Evolutionary conservation across 2,797 vertebrate genomes (phyloP).

Genomic region (Prionace glauca): DNA sequence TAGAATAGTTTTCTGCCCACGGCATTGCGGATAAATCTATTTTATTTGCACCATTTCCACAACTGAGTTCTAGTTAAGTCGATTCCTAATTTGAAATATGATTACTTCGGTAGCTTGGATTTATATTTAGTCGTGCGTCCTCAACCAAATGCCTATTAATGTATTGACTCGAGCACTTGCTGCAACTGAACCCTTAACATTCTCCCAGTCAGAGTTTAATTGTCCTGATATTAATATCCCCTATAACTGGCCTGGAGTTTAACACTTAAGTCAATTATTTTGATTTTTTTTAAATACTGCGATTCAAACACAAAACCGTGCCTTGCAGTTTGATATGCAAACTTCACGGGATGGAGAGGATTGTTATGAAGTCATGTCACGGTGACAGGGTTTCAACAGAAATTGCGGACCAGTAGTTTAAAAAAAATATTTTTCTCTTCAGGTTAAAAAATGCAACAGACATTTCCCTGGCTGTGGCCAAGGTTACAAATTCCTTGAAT

Average conservation of each 20-base stretch:
- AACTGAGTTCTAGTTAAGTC: background rate
- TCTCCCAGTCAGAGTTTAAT: too few species aligned
- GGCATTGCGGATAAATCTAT: background rate
- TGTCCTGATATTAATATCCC: too few species aligned
- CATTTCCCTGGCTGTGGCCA: background rate
- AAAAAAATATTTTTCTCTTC: background rate
- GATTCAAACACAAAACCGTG: too few species aligned
- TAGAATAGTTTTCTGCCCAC: background rate
- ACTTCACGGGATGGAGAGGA: background rate
- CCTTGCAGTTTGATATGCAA: background rate
- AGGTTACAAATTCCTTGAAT: background rate
- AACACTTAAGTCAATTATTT: too few species aligned
- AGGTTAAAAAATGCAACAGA: background rate
- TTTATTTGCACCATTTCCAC: background rate
- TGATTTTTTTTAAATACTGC: too few species aligned
- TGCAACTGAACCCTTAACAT: too few species aligned
- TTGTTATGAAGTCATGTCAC: background rate
- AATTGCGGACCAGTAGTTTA: background rate
- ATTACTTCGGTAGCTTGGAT: background rate
- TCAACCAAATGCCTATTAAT: background rate
- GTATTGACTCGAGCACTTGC: background rate
- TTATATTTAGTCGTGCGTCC: background rate
- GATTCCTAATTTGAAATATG: background rate
- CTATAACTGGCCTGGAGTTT: too few species aligned
- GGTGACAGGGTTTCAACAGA: background rate